These are phyloP conservation scores for Pangasius djambal DNA, from an alignment of 2,797 vertebrate species.

Conservation along the genomic window DNA sequence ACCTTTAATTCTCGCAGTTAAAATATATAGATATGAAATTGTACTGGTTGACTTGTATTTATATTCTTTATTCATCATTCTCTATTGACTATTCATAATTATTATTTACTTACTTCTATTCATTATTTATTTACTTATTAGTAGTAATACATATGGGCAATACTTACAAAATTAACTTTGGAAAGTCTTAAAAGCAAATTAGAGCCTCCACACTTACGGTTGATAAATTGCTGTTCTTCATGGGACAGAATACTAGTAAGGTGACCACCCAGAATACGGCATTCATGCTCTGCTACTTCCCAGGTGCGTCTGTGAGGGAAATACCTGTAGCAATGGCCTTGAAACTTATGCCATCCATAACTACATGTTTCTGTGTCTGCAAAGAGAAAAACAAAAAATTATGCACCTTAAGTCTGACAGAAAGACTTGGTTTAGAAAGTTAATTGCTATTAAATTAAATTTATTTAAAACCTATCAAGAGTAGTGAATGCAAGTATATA, in stretches of 20 bases:
- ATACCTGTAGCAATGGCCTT: conserved; percentile 97
- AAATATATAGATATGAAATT: background rate
- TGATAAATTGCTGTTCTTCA: conserved; percentile 93
- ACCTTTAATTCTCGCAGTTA: background rate
- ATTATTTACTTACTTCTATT: no score
- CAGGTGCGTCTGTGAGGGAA: conserved; percentile 89
- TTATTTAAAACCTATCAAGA: background rate
- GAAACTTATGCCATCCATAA: conserved; percentile 98
- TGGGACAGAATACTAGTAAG: conserved; percentile 89
- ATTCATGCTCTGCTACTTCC: conserved; percentile 95
- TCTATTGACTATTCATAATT: background rate
- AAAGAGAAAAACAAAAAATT: conserved; percentile 23
- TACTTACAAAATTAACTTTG: background rate
- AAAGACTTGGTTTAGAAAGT: background rate
- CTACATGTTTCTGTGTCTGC: conserved; percentile 92
- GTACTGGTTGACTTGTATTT: background rate
- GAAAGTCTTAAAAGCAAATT: background rate
- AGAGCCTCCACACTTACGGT: conserved; percentile 80
- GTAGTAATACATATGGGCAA: background rate
- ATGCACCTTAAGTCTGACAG: conserved; percentile 8
- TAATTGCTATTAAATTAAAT: background rate
- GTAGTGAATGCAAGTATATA: background rate
- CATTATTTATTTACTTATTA: background rate
- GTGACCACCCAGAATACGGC: conserved; percentile 92
- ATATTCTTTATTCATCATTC: background rate